Conservation (phyloP, 2,797 vertebrate genomes). For the Tachyglossus aculeatus region DNA sequence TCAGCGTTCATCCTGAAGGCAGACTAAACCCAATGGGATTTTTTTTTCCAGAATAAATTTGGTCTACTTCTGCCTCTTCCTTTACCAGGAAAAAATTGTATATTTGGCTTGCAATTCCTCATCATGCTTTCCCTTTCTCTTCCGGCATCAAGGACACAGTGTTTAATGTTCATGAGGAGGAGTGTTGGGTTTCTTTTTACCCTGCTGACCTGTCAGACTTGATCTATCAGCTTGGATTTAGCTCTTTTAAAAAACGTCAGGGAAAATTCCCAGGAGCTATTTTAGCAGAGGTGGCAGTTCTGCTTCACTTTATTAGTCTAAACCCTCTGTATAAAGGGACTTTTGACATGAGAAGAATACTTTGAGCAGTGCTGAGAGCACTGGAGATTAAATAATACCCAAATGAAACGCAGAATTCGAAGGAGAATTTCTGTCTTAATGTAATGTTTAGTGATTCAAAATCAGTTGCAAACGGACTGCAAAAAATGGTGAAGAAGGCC, state of each 20-base stretch:
- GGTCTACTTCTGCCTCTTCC: not conserved
- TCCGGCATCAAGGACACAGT: not conserved
- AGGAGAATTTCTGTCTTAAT: too few species aligned
- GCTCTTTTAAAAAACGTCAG: not conserved
- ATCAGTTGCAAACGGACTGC: too few species aligned
- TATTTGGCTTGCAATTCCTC: not conserved
- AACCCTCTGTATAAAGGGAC: too few species aligned
- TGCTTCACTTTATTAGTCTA: too few species aligned
- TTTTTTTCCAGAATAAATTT: not conserved
- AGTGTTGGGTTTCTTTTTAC: not conserved
- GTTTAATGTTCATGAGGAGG: not conserved
- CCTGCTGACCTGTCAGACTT: not conserved
- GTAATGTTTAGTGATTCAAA: too few species aligned
- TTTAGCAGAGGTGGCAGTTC: too few species aligned
- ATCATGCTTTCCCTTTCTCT: not conserved
- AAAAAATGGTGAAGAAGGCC: too few species aligned
- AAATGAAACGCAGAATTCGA: too few species aligned
- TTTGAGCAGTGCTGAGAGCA: too few species aligned
- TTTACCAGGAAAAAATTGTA: not conserved
- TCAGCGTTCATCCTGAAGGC: too few species aligned
- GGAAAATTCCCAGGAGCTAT: not conserved
- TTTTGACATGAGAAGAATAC: too few species aligned
- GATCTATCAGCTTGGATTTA: not conserved
- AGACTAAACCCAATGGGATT: not conserved
- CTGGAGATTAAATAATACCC: too few species aligned